Conservation (phyloP, 2,797 vertebrate species). For the Selene dorsalis region DNA sequence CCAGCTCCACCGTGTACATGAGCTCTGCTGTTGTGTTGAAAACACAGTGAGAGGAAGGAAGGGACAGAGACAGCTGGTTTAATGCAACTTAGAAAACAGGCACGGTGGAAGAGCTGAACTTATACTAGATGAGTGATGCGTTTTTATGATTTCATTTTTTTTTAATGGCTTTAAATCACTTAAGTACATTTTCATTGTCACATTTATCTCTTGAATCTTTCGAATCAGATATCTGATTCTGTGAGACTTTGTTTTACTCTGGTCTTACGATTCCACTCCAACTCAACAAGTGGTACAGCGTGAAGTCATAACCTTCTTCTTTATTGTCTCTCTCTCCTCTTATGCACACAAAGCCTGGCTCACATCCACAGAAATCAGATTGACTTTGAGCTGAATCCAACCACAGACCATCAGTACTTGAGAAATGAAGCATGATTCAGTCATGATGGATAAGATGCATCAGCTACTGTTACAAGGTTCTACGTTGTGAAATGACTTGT, state of each 20-base stretch:
- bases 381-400: not conserved
- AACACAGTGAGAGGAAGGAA: conserved; percentile 4
- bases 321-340: not conserved
- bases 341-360: not conserved
- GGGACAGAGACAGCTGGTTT: not conserved
- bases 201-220: conserved; percentile 17
- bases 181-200: conserved; percentile 6
- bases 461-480: not conserved
- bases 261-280: not conserved
- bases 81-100: conserved; percentile 4
- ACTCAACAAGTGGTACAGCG: not conserved
- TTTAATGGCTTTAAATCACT: not conserved
- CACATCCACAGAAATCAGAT: conserved; percentile 13
- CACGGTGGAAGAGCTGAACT: not conserved
- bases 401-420: conserved; percentile 3
- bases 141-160: not conserved
- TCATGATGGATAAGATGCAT: conserved; percentile 9
- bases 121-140: not conserved
- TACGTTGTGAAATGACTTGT: conserved; percentile 29
- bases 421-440: conserved; percentile 18
- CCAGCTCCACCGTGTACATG: conserved; percentile 99
- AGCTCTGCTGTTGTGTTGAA: conserved; percentile 85
- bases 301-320: not conserved
- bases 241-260: not conserved
- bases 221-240: conserved; percentile 1